phyloP scores from a whole-genome alignment of 2,888 invertebrate genomes.

The Drosophila melanosoma region DNA sequence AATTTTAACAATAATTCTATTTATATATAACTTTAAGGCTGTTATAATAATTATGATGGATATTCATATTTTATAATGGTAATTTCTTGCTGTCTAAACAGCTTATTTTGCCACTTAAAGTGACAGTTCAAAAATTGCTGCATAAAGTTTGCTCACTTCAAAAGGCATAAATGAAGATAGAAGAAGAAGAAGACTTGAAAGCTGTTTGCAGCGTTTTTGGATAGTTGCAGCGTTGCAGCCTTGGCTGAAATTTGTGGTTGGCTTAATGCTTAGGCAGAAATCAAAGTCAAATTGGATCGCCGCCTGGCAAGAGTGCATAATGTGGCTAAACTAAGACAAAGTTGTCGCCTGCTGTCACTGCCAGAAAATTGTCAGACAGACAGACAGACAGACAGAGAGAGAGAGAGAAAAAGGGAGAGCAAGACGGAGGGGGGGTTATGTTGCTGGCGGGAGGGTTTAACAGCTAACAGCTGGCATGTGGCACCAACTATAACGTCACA shows the following conservation, averaged over 20 bases:
- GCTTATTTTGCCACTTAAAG: slow-evolving; percentile 11
- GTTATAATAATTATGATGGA: neutral
- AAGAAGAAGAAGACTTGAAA: slow-evolving; percentile 34
- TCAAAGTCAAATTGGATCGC: slow-evolving; percentile 72
- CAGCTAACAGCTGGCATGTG: slow-evolving; percentile 46
- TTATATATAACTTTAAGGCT: neutral
- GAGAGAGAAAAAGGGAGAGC: neutral
- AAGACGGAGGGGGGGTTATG: neutral
- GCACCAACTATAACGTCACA: slow-evolving; percentile 52
- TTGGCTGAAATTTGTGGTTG: slow-evolving; percentile 31
- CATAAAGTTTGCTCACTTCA: slow-evolving; percentile 20
- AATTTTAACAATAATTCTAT: neutral
- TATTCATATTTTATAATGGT: neutral
- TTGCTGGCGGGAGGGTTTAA: neutral
- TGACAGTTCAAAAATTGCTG: slow-evolving; percentile 28
- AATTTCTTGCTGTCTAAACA: neutral
- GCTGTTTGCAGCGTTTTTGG: slow-evolving; percentile 1
- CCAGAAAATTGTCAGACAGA: slow-evolving; percentile 36
- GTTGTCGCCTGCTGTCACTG: slow-evolving; percentile 57
- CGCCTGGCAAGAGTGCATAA: slow-evolving; percentile 67
- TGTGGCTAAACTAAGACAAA: slow-evolving; percentile 61
- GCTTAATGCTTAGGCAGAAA: slow-evolving; percentile 64
- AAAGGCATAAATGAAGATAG: slow-evolving; percentile 13
- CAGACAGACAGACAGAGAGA: neutral
- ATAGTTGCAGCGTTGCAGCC: neutral